Percentiles rank a stretch among this genome's conserved stretches.
Evolutionary conservation across 2,113 vertebrate genomes (phyloP).

Genomic region (Pelvicachromis taeniatus): DNA sequence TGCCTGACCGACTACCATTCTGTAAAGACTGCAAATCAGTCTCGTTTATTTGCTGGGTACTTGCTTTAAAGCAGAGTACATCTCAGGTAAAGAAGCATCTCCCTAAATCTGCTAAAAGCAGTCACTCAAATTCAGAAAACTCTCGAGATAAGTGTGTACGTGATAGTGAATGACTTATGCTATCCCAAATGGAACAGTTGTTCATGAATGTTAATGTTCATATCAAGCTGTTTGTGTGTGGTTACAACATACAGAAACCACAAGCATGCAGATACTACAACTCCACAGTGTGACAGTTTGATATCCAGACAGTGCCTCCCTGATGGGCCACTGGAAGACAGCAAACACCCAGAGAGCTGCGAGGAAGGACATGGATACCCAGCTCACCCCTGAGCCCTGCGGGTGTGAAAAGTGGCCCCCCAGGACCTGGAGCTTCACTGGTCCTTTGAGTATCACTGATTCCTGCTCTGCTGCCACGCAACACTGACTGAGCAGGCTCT

Average conservation of each 20-base stretch:
- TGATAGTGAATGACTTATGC: constrained; percentile 32
- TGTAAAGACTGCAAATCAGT: not conserved
- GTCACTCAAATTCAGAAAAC: constrained; percentile 24
- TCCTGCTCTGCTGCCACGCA: not conserved
- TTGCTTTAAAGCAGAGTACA: not conserved
- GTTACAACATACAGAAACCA: constrained; percentile 24
- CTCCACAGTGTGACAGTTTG: constrained; percentile 30
- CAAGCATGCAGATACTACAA: constrained; percentile 13
- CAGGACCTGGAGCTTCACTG: constrained; percentile 16
- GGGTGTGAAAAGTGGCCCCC: constrained; percentile 14
- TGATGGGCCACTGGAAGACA: constrained; percentile 39
- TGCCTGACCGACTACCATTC: constrained; percentile 1
- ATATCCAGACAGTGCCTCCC: constrained; percentile 21
- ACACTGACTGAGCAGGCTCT: not conserved
- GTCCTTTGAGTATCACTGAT: constrained; percentile 11
- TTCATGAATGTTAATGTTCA: constrained; percentile 51
- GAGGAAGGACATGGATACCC: not conserved
- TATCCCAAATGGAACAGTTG: constrained; percentile 26
- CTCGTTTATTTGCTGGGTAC: constrained; percentile 4
- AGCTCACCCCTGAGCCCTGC: constrained; percentile 4
- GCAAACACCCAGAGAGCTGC: constrained; percentile 24
- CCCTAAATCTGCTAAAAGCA: constrained; percentile 4
- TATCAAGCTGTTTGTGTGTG: constrained; percentile 19
- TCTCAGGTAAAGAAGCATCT: constrained; percentile 18
- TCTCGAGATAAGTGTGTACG: constrained; percentile 21